phyloP scores from a whole-genome alignment of 2,888 invertebrate species.

The Brenthis hecate region DNA sequence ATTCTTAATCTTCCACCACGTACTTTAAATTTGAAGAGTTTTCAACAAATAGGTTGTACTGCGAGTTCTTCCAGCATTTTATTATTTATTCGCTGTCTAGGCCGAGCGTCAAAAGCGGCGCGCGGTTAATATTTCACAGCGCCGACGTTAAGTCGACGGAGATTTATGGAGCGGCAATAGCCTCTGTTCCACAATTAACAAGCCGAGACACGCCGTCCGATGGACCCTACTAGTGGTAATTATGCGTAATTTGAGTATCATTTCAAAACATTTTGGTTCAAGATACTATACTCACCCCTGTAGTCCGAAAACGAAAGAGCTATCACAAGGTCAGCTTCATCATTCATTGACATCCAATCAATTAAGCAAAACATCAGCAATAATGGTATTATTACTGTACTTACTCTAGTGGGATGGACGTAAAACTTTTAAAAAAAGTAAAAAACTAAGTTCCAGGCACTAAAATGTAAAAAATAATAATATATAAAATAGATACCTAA shows the following conservation, averaged over 20 bases:
- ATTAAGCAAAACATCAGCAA: too few species aligned
- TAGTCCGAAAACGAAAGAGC: too few species aligned
- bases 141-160: constrained; percentile 76
- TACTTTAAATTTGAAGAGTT: constrained; percentile 19
- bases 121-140: constrained; percentile 78
- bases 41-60: constrained; percentile 40
- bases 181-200: constrained; percentile 77
- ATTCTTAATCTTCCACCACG: neutral
- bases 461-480: too few species aligned
- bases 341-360: too few species aligned
- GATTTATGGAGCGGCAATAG: constrained; percentile 71
- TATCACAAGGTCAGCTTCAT: too few species aligned
- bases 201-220: constrained; percentile 46
- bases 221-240: constrained; percentile 33
- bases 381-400: too few species aligned
- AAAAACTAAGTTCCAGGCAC: too few species aligned
- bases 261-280: constrained; percentile 10
- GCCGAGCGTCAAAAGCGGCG: constrained; percentile 70
- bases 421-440: too few species aligned
- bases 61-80: constrained; percentile 55
- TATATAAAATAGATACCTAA: too few species aligned
- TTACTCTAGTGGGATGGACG: too few species aligned
- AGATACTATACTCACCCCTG: neutral
- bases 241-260: constrained; percentile 35
- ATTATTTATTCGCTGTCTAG: constrained; percentile 67